Conservation (phyloP, 2,113 vertebrate genomes). For the Microcebus ravelobensis region DNA sequence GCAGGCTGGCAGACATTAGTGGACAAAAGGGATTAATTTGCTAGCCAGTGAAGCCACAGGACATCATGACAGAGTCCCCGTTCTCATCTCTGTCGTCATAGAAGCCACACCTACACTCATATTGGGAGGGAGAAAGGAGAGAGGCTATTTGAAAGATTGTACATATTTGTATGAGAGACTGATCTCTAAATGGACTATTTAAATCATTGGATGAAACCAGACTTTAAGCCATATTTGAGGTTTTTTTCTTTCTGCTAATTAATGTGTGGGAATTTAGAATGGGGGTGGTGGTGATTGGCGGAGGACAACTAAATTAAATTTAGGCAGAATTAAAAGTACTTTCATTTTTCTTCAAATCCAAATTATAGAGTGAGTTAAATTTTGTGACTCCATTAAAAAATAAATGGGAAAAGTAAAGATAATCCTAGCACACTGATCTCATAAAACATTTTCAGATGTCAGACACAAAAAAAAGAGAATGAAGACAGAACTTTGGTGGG, state of each 20-base stretch:
- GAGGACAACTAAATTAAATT: constrained; percentile 61
- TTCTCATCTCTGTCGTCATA: neutral
- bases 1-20: neutral
- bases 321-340: constrained; percentile 59
- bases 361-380: constrained; percentile 60
- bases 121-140: neutral
- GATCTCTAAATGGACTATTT: constrained; percentile 24
- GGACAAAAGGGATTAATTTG: neutral
- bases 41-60: neutral
- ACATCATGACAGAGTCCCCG: neutral
- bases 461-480: constrained; percentile 56
- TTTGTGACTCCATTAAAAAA: constrained; percentile 72
- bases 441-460: constrained; percentile 74
- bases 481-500: constrained; percentile 80
- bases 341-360: constrained; percentile 45
- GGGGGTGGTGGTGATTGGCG: constrained; percentile 11
- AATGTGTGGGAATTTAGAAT: constrained; percentile 36
- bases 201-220: neutral
- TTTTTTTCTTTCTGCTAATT: constrained; percentile 46
- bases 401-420: constrained; percentile 61
- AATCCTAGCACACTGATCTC: constrained; percentile 70
- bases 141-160: neutral
- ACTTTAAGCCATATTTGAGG: constrained; percentile 39
- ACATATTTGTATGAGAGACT: neutral
- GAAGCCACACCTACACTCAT: neutral